These are phyloP conservation scores for Callopanchax toddi DNA, from an alignment of 2,113 vertebrate species.

Conservation along the genomic window DNA sequence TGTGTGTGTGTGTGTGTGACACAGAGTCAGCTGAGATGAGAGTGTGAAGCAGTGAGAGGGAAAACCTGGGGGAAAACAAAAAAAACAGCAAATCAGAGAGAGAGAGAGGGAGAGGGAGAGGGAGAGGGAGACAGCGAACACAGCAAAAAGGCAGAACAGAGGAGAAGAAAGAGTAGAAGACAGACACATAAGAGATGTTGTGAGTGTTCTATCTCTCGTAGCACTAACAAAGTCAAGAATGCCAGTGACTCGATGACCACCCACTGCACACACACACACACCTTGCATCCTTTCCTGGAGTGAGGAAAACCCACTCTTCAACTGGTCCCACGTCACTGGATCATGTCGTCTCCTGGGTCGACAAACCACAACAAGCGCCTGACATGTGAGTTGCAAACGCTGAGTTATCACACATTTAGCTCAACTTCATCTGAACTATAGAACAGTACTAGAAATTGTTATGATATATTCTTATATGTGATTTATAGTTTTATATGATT, in stretches of 20 bases:
- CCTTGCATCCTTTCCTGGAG: conserved; percentile 59
- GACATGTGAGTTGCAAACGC: conserved; percentile 67
- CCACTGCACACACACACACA: conserved; percentile 8
- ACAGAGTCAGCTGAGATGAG: conserved; percentile 51
- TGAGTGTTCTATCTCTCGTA: conserved; percentile 20
- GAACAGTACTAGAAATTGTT: conserved; percentile 1
- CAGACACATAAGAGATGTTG: conserved; percentile 19
- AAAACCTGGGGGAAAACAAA: conserved; percentile 53
- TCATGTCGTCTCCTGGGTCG: conserved; percentile 75
- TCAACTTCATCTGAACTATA: neutral
- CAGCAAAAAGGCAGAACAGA: conserved; percentile 45
- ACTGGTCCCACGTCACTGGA: conserved; percentile 37
- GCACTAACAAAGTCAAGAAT: conserved; percentile 41
- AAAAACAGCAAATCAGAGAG: conserved; percentile 51
- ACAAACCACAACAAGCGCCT: conserved; percentile 74
- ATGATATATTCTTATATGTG: neutral
- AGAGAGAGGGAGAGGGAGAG: neutral
- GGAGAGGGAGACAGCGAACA: conserved; percentile 28
- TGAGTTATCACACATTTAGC: neutral
- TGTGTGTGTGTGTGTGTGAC: conserved; percentile 21
- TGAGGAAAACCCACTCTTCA: conserved; percentile 43
- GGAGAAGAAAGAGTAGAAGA: conserved; percentile 22
- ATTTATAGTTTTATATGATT: conserved; percentile 2
- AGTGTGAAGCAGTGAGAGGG: conserved; percentile 65
- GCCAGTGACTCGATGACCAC: conserved; percentile 63